A percentile compares a stretch with the other conserved stretches of the same genome.
These are phyloP conservation scores for Pelmatolapia mariae DNA, from an alignment of 2,113 vertebrate genomes.

Conservation along the genomic window DNA sequence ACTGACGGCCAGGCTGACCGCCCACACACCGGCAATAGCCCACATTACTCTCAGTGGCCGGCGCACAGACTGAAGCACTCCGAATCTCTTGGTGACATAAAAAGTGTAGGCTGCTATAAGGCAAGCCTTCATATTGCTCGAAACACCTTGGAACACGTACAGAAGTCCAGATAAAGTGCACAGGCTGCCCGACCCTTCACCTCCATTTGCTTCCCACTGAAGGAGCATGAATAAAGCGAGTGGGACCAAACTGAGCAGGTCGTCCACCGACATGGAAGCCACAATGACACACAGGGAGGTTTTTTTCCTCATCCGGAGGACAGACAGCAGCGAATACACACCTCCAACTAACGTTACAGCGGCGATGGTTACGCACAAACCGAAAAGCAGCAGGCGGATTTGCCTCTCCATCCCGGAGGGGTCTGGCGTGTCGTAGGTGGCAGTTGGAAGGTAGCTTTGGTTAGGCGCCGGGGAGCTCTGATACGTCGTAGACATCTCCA, in stretches of 20 bases:
- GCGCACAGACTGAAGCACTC: conserved; percentile 55
- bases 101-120: conserved; percentile 88
- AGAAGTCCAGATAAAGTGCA: conserved; percentile 85
- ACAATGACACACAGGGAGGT: conserved; percentile 83
- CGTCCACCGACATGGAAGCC: conserved; percentile 87
- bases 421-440: conserved; percentile 59
- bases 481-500: conserved; percentile 64
- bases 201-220: conserved; percentile 74
- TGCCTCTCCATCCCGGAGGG: conserved; percentile 58
- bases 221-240: conserved; percentile 80
- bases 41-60: conserved; percentile 60
- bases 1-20: conserved; percentile 79
- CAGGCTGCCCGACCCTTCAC: conserved; percentile 58
- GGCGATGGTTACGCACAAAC: conserved; percentile 77
- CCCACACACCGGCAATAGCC: conserved; percentile 79
- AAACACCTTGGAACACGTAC: conserved; percentile 89
- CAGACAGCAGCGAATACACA: conserved; percentile 79
- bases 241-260: conserved; percentile 83
- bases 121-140: conserved; percentile 88
- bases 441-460: conserved; percentile 67
- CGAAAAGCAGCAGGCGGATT: conserved; percentile 76
- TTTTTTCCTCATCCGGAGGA: conserved; percentile 77
- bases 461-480: conserved; percentile 65
- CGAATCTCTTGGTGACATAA: conserved; percentile 71
- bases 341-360: conserved; percentile 77